Conservation (phyloP, 2,797 vertebrate species). For the Pseudochirops cupreus region DNA sequence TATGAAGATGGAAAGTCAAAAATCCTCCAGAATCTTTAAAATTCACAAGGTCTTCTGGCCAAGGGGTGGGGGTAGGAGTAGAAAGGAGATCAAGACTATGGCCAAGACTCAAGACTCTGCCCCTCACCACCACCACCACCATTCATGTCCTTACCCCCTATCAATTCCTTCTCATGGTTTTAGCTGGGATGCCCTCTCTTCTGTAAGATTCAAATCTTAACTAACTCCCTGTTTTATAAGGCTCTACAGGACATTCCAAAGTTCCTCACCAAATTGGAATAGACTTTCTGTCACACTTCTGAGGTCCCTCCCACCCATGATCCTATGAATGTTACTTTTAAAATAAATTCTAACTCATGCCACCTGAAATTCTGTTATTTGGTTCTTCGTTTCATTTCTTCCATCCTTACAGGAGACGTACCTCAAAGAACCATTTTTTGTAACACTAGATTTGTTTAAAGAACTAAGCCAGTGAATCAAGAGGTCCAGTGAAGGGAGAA, state of each 20-base stretch:
- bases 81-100: background rate
- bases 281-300: background rate
- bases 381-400: slow-evolving; percentile 24
- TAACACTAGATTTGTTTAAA: background rate
- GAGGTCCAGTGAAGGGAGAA: background rate
- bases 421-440: background rate
- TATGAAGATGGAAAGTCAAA: background rate
- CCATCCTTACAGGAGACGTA: background rate
- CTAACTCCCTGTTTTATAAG: background rate
- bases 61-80: background rate
- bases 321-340: background rate
- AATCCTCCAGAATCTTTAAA: background rate
- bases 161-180: background rate
- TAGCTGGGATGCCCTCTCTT: background rate
- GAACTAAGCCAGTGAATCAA: background rate
- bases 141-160: background rate
- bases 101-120: background rate
- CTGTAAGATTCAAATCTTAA: background rate
- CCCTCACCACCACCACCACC: background rate
- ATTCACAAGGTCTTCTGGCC: background rate
- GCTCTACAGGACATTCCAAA: background rate
- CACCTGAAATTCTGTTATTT: background rate
- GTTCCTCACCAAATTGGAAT: background rate
- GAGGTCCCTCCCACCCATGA: background rate
- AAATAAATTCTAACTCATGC: background rate